Evolutionary conservation across 2,113 vertebrate genomes (phyloP).

Genomic region (Polypterus senegalus): DNA sequence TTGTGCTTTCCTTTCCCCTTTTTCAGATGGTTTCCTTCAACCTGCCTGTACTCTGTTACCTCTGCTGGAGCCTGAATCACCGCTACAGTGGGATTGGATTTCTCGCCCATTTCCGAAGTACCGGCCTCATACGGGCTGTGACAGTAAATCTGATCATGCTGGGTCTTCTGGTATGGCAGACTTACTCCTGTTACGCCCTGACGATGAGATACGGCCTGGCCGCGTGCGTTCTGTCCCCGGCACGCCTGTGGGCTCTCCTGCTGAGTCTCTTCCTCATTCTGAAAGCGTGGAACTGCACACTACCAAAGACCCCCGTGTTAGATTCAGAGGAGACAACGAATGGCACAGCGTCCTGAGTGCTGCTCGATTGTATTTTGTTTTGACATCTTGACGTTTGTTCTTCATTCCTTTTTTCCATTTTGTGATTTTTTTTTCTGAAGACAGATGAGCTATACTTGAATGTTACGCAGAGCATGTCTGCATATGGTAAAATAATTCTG

Average conservation of each 20-base stretch:
- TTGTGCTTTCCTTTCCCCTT: constrained; percentile 17
- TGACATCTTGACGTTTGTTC: too few species aligned
- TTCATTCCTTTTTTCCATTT: too few species aligned
- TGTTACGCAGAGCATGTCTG: too few species aligned
- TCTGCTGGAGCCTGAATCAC: constrained; percentile 81
- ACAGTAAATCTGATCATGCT: constrained; percentile 57
- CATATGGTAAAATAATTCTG: too few species aligned
- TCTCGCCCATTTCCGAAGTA: constrained; percentile 56
- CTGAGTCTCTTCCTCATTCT: constrained; percentile 57
- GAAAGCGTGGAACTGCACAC: constrained; percentile 62
- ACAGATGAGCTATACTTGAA: too few species aligned
- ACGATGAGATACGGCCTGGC: constrained; percentile 67
- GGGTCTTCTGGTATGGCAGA: constrained; percentile 75
- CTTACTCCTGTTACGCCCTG: constrained; percentile 76
- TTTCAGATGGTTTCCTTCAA: constrained; percentile 83
- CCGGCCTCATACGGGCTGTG: constrained; percentile 33
- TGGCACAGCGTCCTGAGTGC: constrained; percentile 50
- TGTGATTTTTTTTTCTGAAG: too few species aligned
- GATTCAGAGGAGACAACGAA: constrained; percentile 51
- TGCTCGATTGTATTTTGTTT: constrained; percentile 5
- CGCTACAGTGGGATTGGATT: constrained; percentile 71
- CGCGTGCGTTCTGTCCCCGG: constrained; percentile 77
- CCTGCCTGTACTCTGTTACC: constrained; percentile 74
- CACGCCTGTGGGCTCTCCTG: constrained; percentile 69
- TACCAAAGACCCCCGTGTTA: constrained; percentile 33